These are phyloP conservation scores for Regulus satrapa DNA, from an alignment of 2,113 vertebrate species.

Conservation along the genomic window DNA sequence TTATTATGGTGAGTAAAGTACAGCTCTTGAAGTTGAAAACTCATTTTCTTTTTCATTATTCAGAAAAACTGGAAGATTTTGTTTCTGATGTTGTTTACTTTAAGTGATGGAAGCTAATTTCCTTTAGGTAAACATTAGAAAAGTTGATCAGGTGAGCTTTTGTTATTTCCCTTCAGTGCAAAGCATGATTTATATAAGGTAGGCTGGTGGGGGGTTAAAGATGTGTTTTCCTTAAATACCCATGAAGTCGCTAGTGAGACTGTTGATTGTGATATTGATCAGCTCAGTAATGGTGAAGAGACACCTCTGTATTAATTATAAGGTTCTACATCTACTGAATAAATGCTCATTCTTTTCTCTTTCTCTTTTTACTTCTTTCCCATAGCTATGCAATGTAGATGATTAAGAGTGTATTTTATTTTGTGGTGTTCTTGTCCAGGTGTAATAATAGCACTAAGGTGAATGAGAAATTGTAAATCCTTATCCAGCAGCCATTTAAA, in stretches of 20 bases:
- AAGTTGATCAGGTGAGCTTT: neutral
- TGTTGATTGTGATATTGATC: conserved; percentile 14
- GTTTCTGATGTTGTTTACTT: neutral
- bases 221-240: neutral
- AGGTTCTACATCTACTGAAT: neutral
- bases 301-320: neutral
- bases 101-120: neutral
- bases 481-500: neutral
- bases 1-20: neutral
- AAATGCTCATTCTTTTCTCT: neutral
- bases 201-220: neutral
- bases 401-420: neutral
- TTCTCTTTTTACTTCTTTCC: neutral
- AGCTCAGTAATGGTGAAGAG: neutral
- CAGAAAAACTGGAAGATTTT: neutral
- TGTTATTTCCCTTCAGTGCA: neutral
- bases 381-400: neutral
- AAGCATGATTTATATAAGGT: neutral
- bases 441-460: neutral
- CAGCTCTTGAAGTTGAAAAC: neutral
- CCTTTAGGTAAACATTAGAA: neutral
- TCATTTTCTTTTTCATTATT: neutral
- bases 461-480: neutral
- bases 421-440: neutral
- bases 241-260: neutral